A percentile compares a stretch with the other conserved stretches of the same genome.
Conservation (phyloP, 2,797 vertebrate genomes). For the Melanogrammus aeglefinus region DNA sequence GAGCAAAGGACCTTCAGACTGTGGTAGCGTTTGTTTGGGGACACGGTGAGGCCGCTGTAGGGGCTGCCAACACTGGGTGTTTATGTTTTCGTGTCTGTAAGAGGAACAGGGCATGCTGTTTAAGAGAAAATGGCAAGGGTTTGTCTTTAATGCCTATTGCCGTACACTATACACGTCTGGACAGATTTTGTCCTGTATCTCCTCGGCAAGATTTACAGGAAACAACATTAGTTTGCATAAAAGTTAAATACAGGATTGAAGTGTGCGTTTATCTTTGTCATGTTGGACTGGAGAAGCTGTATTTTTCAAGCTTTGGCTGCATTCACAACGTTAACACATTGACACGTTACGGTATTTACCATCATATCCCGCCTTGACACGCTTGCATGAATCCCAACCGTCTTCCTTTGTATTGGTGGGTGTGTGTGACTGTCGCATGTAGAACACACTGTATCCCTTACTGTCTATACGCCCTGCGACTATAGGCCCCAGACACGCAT, state of each 20-base stretch:
- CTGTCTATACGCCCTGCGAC: neutral
- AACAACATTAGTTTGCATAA: neutral
- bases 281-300: too few species aligned
- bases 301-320: too few species aligned
- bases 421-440: too few species aligned
- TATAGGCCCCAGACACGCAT: neutral
- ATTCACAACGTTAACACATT: too few species aligned
- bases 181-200: neutral
- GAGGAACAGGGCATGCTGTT: neutral
- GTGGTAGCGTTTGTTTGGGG: neutral
- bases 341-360: too few species aligned
- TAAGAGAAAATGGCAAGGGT: neutral
- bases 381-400: too few species aligned
- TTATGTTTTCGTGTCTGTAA: neutral
- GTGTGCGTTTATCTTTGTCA: neutral
- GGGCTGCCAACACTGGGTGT: neutral
- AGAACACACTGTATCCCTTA: neutral
- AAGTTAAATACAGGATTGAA: neutral
- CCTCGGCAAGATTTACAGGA: neutral
- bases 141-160: neutral
- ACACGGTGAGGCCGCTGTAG: neutral
- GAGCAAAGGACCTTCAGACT: constrained; percentile 17
- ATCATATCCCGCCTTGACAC: too few species aligned
- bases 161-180: neutral
- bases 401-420: too few species aligned